These are phyloP conservation scores for Euplexia lucipara DNA, from an alignment of 2,888 invertebrate genomes.

Conservation along the genomic window DNA sequence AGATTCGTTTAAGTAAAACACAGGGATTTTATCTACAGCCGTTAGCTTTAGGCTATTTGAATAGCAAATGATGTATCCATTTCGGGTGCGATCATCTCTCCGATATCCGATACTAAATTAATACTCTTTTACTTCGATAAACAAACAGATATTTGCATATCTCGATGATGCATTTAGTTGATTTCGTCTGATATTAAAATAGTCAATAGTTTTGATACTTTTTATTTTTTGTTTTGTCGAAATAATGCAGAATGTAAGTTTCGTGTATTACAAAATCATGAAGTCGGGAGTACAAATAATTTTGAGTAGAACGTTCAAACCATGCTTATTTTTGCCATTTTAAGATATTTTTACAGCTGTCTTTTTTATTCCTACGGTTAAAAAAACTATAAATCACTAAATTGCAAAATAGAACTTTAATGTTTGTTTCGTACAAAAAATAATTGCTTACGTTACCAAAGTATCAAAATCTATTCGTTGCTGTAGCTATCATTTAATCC, in stretches of 20 bases:
- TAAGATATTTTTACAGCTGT: too few relatives aligned
- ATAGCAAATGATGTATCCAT: conserved; percentile 88
- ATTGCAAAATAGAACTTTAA: not conserved
- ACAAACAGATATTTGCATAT: conserved; percentile 89
- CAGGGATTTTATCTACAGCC: conserved; percentile 64
- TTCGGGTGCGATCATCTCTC: conserved; percentile 80
- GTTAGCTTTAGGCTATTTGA: conserved; percentile 83
- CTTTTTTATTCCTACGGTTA: not conserved
- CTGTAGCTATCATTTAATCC: conserved; percentile 54
- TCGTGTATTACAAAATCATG: too few relatives aligned
- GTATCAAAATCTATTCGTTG: conserved; percentile 69
- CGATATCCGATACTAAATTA: conserved; percentile 85
- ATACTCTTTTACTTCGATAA: conserved; percentile 85
- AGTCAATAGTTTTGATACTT: conserved; percentile 75
- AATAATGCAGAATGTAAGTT: too few relatives aligned
- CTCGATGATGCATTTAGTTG: conserved; percentile 76
- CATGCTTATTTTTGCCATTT: too few relatives aligned
- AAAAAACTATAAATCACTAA: not conserved
- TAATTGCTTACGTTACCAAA: not conserved
- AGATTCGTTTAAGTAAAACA: conserved; percentile 50
- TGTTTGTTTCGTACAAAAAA: not conserved
- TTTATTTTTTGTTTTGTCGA: not conserved
- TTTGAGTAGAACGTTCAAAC: too few relatives aligned
- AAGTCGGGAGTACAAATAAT: too few relatives aligned
- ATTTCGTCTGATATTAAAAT: conserved; percentile 66